Base-by-base conservation (phyloP, 2,888 invertebrate genomes). In the Pachycephus smyrnensis region DNA sequence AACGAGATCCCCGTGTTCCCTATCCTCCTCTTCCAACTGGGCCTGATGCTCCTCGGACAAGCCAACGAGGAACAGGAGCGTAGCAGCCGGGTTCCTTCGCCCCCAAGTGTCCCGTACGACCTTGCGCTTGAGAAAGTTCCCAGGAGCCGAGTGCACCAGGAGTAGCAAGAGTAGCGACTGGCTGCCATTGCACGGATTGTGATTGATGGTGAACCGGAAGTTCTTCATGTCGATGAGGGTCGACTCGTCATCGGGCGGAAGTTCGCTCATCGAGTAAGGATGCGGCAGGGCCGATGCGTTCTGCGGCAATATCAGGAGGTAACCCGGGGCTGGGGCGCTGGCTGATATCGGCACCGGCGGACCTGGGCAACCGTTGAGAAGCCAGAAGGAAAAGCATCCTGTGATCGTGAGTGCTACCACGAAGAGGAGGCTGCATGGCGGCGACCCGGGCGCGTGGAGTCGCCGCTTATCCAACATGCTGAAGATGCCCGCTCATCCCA, bases 191-290 rank as follows among this genome's bases (percentile, higher is more conserved):
- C 95, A 95, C 1, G 93, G 92, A 33, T 92, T 91, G 77, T 95
- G 94, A 82, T 94, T 93, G 73, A 95, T 93, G 76, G 92, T 91
- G 88, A 95, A 96, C 30, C 92, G 90, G 88, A 96, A 96, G 85
- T 94, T 92, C 75, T 92, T 92, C 74, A 96, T 89, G 80, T 91
- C 88, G 76, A 91, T 90, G 75, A 91, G 83, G 11, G 86, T 90
- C 33, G 88, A 87, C 83, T 87, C 87, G 86, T 91, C 91, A 79
- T 85, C 87, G 83, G 85, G 82, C 77, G 89, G 85, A 76, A 91
- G 85, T 74, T 91, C 88, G 84, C 84, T 86, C 68, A 86, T 73
- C 69, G 85, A 83, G 77, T 88, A 88, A 15, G 88, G 80, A 30
- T 84, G 84, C 33, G 85, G 81, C 11, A 84, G 80, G 23, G 82